Evolutionary conservation across 2,888 invertebrate species (phyloP).

Genomic region (Lottia scabra): DNA sequence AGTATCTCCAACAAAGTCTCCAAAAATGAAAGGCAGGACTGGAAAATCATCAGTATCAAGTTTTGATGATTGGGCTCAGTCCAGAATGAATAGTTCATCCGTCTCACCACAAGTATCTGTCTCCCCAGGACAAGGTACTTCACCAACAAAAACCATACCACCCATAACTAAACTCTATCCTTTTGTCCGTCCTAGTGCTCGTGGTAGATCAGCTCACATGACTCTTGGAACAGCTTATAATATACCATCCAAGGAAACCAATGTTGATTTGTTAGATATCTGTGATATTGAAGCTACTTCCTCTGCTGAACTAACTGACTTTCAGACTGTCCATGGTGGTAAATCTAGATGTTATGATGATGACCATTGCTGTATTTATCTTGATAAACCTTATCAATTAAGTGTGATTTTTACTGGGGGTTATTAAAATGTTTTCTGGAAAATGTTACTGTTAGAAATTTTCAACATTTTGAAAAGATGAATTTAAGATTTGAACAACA

Average conservation of each 20-base stretch:
- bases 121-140: neutral
- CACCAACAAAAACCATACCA: neutral
- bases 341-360: conserved; percentile 29
- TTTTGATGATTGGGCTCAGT: neutral
- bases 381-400: conserved; percentile 24
- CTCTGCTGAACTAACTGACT: neutral
- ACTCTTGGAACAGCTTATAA: conserved; percentile 44
- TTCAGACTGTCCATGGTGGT: conserved; percentile 25
- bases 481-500: too few species aligned
- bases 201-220: conserved; percentile 49
- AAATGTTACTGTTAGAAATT: too few species aligned
- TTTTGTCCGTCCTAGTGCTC: conserved; percentile 1
- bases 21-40: conserved; percentile 5
- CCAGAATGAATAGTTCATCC: neutral
- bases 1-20: neutral
- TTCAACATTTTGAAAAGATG: too few species aligned
- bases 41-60: neutral
- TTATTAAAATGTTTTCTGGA: conserved; percentile 15
- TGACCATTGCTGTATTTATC: conserved; percentile 34
- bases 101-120: neutral
- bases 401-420: conserved; percentile 26
- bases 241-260: conserved; percentile 32
- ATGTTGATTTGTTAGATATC: conserved; percentile 34
- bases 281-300: conserved; percentile 29
- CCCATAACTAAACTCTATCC: neutral